These are phyloP conservation scores for Gortyna flavago DNA, from an alignment of 2,888 invertebrate species.

Conservation along the genomic window DNA sequence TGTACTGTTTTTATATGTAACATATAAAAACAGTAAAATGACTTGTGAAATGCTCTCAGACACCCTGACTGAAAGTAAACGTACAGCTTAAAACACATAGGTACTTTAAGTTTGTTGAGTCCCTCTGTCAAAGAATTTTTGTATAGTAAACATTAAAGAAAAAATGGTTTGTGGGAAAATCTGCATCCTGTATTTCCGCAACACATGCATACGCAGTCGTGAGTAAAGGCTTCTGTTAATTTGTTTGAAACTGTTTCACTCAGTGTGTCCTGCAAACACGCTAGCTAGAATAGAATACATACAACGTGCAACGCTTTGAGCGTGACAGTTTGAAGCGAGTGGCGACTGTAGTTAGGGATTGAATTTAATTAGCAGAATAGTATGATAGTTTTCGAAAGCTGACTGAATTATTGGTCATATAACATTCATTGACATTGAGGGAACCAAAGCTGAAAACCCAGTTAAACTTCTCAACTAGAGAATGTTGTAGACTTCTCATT, in stretches of 20 bases:
- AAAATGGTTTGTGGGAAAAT: not conserved
- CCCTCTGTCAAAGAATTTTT: not conserved
- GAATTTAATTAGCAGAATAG: slow-evolving; percentile 12
- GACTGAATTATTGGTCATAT: too few relatives aligned
- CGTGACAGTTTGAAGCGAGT: slow-evolving; percentile 15
- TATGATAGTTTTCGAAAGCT: too few relatives aligned
- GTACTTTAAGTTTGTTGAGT: not conserved
- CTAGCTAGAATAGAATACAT: slow-evolving; percentile 22
- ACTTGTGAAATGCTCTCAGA: not conserved
- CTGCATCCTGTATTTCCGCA: not conserved
- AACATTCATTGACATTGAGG: too few relatives aligned
- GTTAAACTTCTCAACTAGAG: too few relatives aligned
- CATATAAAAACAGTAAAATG: not conserved
- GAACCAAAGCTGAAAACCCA: too few relatives aligned
- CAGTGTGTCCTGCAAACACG: slow-evolving; percentile 31
- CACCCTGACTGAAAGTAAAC: not conserved
- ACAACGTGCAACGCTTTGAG: slow-evolving; percentile 18
- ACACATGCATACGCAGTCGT: slow-evolving; percentile 7
- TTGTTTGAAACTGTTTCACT: slow-evolving; percentile 24
- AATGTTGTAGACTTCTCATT: too few relatives aligned
- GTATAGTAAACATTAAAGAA: not conserved
- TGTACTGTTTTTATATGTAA: too few relatives aligned
- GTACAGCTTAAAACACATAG: too few relatives aligned
- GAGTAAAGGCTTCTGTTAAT: slow-evolving; percentile 7
- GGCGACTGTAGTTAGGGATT: not conserved